A percentile compares a stretch with the other conserved stretches of the same genome.
Evolutionary conservation across 2,888 invertebrate species (phyloP).

Genomic region (Atethmia centrago): DNA sequence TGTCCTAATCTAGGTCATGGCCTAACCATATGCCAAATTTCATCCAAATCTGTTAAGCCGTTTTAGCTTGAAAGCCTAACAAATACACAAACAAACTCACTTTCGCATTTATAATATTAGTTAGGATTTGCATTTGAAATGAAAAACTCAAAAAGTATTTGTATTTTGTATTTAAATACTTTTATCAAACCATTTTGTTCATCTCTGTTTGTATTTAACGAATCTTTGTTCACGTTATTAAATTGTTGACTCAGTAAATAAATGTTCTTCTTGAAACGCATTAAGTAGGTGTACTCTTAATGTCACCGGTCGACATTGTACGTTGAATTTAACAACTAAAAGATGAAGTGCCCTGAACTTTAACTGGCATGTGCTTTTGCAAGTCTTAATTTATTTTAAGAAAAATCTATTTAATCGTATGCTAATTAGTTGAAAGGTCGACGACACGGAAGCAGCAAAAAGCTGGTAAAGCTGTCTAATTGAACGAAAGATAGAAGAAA

Average conservation of each 20-base stretch:
- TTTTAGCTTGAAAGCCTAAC: too few relatives aligned
- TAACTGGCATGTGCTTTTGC: slow-evolving; percentile 10
- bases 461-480: neutral
- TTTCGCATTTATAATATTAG: too few relatives aligned
- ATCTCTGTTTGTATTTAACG: neutral
- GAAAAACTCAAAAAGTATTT: too few relatives aligned
- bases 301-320: slow-evolving; percentile 51
- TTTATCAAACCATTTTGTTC: too few relatives aligned
- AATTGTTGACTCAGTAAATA: neutral
- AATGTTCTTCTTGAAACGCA: slow-evolving; percentile 11
- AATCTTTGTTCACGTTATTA: neutral
- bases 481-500: neutral
- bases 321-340: slow-evolving; percentile 26
- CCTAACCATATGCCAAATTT: too few relatives aligned
- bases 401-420: neutral
- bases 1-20: too few relatives aligned
- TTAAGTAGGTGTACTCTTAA: slow-evolving; percentile 27
- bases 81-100: too few relatives aligned
- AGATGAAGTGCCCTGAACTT: slow-evolving; percentile 46
- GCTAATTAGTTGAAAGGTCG: neutral
- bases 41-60: too few relatives aligned
- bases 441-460: neutral
- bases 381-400: slow-evolving; percentile 20
- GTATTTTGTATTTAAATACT: too few relatives aligned
- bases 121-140: too few relatives aligned